These are phyloP conservation scores for Geophilus truncorum DNA, from an alignment of 2,888 invertebrate genomes.

Conservation along the genomic window DNA sequence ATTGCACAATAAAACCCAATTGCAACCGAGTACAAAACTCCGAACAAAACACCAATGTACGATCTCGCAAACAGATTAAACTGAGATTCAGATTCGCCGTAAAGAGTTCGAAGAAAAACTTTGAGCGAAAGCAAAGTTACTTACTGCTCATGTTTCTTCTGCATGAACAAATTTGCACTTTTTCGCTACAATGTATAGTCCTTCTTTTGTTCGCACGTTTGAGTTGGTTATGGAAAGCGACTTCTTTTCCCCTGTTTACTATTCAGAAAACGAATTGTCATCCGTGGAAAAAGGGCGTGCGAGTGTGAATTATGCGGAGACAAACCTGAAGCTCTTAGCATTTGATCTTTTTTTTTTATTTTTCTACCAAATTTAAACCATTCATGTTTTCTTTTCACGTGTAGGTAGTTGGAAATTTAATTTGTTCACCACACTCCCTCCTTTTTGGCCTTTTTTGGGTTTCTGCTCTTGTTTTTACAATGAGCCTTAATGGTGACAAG, in stretches of 20 bases:
- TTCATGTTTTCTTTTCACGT: no score
- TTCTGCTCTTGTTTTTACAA: neutral
- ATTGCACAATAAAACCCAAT: no score
- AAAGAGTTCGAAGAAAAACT: neutral
- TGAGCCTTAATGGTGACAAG: slow-evolving; percentile 24
- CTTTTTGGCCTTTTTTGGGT: neutral
- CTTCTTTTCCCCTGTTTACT: neutral
- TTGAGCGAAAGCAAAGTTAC: neutral
- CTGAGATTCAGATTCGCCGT: neutral
- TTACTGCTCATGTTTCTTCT: neutral
- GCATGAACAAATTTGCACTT: slow-evolving; percentile 2
- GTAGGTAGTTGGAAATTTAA: neutral
- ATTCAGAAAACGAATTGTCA: slow-evolving; percentile 10
- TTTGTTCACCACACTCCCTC: neutral
- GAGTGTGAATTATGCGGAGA: neutral
- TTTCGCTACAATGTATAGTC: neutral
- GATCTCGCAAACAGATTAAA: no score
- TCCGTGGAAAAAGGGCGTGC: neutral
- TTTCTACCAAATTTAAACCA: neutral
- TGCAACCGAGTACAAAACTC: no score
- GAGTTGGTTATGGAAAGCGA: slow-evolving; percentile 14
- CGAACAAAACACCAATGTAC: no score
- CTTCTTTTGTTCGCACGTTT: neutral
- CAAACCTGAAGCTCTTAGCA: neutral
- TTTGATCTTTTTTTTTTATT: neutral